Evolutionary conservation across 1,140 invertebrate genomes (phyloP).

Genomic region (Polypedilum pembai): DNA sequence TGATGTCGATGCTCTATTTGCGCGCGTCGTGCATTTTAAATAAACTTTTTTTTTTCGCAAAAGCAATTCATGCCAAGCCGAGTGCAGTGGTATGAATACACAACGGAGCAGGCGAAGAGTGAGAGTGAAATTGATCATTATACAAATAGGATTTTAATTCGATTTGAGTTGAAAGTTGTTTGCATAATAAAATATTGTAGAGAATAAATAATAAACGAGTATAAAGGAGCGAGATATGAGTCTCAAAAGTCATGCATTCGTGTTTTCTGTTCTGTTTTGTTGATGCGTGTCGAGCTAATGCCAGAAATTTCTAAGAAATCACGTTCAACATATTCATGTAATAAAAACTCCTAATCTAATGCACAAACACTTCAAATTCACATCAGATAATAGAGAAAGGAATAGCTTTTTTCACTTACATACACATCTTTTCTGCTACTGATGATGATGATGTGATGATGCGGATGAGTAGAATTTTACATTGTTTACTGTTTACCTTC

Average conservation of each 20-base stretch:
- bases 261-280: background rate
- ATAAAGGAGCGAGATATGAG: background rate
- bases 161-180: constrained; percentile 20
- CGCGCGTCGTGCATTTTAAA: background rate
- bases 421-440: background rate
- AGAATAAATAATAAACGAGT: background rate
- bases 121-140: constrained; percentile 22
- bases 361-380: constrained; percentile 20
- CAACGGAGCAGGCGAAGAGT: background rate
- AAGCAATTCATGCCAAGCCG: background rate
- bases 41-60: background rate
- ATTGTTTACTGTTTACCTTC: background rate
- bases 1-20: constrained; percentile 10
- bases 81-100: background rate
- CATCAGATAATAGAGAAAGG: background rate
- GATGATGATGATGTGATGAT: background rate
- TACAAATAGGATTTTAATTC: constrained; percentile 27
- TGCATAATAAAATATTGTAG: constrained; percentile 13
- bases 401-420: background rate
- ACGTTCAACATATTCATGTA: background rate
- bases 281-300: constrained; percentile 10
- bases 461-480: background rate
- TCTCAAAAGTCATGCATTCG: background rate
- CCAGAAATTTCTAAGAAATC: background rate
- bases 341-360: constrained; percentile 21